Conservation (phyloP, 2,113 vertebrate species). For the Piliocolobus tephrosceles region DNA sequence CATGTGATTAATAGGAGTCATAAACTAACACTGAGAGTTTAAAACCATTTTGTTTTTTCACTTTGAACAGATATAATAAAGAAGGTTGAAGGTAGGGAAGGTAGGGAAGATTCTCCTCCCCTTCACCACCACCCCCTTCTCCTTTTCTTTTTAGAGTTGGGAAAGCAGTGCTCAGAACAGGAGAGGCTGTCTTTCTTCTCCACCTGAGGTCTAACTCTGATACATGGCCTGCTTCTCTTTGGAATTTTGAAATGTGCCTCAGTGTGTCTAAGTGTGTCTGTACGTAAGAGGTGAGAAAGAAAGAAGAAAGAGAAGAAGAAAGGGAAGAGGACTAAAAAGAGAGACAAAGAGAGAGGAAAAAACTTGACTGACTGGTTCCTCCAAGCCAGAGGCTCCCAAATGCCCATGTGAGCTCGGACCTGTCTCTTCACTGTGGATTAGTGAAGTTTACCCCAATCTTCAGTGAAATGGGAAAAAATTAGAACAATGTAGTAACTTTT, state of each 20-base stretch:
- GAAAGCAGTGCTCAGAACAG: not conserved
- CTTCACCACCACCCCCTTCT: rapidly evolving
- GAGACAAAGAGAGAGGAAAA: not conserved
- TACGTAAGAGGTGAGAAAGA: not conserved
- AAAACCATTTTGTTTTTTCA: constrained; percentile 52
- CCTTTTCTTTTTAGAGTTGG: not conserved
- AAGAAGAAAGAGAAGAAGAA: not conserved
- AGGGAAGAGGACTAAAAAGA: not conserved
- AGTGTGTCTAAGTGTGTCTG: not conserved
- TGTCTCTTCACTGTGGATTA: too few species aligned
- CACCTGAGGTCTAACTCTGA: not conserved
- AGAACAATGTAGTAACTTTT: not conserved
- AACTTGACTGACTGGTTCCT: not conserved
- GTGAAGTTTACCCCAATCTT: not conserved
- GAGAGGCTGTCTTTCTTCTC: not conserved
- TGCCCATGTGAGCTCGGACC: not conserved
- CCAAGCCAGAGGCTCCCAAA: not conserved
- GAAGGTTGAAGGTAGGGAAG: not conserved
- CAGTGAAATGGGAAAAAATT: not conserved
- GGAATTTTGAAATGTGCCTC: not conserved
- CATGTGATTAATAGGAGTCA: constrained; percentile 69
- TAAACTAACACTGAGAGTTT: constrained; percentile 59
- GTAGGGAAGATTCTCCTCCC: not conserved
- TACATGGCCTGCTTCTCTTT: not conserved
- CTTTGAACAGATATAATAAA: constrained; percentile 33